These are phyloP conservation scores for Dryococelus australis DNA, from an alignment of 2,888 invertebrate species.

Conservation along the genomic window DNA sequence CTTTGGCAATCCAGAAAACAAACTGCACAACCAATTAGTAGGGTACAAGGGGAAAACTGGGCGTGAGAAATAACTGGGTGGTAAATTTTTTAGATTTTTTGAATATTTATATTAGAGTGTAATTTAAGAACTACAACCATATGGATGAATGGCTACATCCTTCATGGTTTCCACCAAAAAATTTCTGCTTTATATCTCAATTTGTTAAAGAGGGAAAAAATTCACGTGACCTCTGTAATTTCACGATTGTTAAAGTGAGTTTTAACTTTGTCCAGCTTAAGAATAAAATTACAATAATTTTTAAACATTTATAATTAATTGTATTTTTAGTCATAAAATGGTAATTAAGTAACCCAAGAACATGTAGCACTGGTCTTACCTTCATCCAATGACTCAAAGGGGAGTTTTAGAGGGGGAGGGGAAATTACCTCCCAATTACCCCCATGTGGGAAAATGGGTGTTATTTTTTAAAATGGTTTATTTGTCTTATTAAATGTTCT, in stretches of 20 bases:
- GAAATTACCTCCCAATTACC: constrained; percentile 18
- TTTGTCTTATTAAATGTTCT: no score
- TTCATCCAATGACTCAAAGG: neutral
- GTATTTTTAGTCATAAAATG: neutral
- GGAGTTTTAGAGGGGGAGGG: neutral
- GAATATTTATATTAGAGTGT: neutral
- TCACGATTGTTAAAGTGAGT: neutral
- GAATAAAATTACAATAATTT: neutral
- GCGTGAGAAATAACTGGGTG: neutral
- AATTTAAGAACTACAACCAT: neutral
- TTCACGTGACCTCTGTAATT: neutral
- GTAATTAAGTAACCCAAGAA: neutral
- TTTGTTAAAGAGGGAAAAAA: neutral
- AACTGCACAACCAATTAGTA: no score
- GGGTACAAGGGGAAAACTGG: neutral
- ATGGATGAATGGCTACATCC: neutral
- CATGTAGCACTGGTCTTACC: neutral
- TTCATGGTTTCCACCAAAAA: neutral
- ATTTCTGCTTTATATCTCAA: neutral
- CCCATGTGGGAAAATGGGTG: constrained; percentile 25
- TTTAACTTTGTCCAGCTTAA: neutral
- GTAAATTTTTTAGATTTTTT: neutral
- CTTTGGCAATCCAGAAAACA: no score
- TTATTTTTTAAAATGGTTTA: no score
- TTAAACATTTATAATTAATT: neutral